phyloP scores from a whole-genome alignment of 2,113 vertebrate genomes.

The Mustela nigripes region DNA sequence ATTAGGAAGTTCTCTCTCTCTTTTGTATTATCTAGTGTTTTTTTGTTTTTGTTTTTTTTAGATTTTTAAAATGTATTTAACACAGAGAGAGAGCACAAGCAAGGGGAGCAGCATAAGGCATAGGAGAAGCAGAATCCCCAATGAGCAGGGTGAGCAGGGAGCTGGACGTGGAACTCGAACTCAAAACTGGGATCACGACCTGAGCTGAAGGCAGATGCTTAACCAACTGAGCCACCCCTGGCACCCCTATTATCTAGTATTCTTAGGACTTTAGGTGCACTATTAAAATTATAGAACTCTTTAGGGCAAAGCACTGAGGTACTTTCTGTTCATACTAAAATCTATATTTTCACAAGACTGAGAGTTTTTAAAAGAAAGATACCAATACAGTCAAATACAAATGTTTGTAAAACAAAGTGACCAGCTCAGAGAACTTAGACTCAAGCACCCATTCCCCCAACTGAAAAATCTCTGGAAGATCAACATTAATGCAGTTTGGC shows the following conservation, averaged over 20 bases:
- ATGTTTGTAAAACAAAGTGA: neutral
- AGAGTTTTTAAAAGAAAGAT: neutral
- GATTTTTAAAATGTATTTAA: too few species aligned
- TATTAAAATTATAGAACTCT: conserved; percentile 24
- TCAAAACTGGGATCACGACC: neutral
- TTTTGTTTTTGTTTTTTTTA: neutral
- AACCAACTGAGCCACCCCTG: neutral
- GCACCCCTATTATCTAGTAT: neutral
- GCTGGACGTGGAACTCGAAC: neutral
- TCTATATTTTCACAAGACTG: neutral
- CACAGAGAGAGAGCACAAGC: neutral
- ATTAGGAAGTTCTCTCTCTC: neutral
- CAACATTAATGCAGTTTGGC: neutral
- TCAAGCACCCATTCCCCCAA: neutral
- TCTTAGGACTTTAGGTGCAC: neutral
- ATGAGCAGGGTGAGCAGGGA: neutral
- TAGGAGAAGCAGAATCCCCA: neutral
- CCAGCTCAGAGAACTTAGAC: neutral
- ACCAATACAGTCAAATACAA: neutral
- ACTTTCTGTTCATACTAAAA: neutral
- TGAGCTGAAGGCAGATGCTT: neutral
- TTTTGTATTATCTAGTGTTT: neutral
- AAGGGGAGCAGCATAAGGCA: neutral
- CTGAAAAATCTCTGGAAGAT: neutral
- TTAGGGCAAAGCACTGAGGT: neutral